Evolutionary conservation across 1,140 invertebrate species (phyloP), one percentile per base, ranked within the genome.

Genomic region (Cydia strobilella): DNA sequence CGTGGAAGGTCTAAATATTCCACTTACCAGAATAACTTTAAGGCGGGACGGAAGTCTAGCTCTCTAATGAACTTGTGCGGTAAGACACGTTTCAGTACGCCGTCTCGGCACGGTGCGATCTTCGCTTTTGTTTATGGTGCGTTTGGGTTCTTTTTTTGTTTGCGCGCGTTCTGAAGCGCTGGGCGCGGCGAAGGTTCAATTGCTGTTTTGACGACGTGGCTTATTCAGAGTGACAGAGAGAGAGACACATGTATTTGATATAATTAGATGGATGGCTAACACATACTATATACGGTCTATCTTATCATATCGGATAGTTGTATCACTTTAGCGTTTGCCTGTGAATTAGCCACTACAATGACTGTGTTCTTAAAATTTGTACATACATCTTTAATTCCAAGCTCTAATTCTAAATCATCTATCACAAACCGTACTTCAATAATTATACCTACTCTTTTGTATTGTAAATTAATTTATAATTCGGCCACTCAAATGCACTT

Each of bases 31-130:
- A 96, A 85, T 93, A 93, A 96, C 95, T 96, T 96, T 96, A 96
- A 96, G 93, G 89, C 91, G 84, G 95, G 96, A 91, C 96, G 96
- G 95, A 97, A 97, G 94, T 97, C 96, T 94, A 97, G 96, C 95
- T 97, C 97, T 92, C 95, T 97, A 94, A 97, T 97, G 96, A 97
- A 97, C 96, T 95, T 97, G 95, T 97, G 96, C 94, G 97, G 97
- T 97, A 97, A 97, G 96, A 95, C 93, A 82, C 82, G 84, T 90
- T 90, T 88, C 81, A 83, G 74, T 86, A 82, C 79, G 84, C 85
- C 80, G 83, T 83, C 85, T 84, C 74, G 48, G 48, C 48, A 84
- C 81, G 80, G 82, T 80, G 83, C 77, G 77, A 79, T 77, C 79
- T 77, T 74, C 75, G 81, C 84, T 85, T 87, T 71, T 83, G 69